phyloP scores from a whole-genome alignment of 2,888 invertebrate genomes.

The Graphium colonna region DNA sequence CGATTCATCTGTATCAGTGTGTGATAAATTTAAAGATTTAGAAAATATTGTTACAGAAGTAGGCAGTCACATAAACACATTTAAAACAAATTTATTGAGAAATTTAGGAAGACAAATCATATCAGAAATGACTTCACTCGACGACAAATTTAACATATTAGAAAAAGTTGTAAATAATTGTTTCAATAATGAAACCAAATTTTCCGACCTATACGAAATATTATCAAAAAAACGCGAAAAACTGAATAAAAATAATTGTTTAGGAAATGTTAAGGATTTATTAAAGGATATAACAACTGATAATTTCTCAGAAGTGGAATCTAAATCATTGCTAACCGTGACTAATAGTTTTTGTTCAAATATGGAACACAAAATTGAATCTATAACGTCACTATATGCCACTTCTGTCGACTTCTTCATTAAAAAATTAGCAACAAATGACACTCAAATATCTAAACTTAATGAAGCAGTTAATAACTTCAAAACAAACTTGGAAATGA shows the following conservation, averaged over 20 bases:
- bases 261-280: not conserved
- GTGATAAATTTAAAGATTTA: conserved; percentile 40
- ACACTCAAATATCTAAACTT: conserved; percentile 29
- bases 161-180: not conserved
- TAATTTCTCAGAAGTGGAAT: not conserved
- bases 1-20: conserved; percentile 38
- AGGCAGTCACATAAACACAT: conserved; percentile 38
- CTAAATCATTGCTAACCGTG: conserved; percentile 3
- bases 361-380: conserved; percentile 28
- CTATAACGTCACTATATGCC: conserved; percentile 1
- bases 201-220: not conserved
- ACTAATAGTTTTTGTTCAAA: conserved; percentile 20
- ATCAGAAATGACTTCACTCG: conserved; percentile 1
- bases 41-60: conserved; percentile 38
- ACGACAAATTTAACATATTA: not conserved
- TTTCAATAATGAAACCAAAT: not conserved
- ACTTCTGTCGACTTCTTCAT: conserved; percentile 22
- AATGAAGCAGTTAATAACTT: conserved; percentile 23
- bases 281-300: not conserved
- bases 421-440: conserved; percentile 31
- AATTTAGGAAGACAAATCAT: not conserved
- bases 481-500: conserved; percentile 33
- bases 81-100: conserved; percentile 12
- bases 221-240: not conserved
- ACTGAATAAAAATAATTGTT: not conserved